Evolutionary conservation across 2,888 invertebrate species (phyloP), one percentile per base, ranked within the genome.

Genomic region (Megalurothrips usitatus): DNA sequence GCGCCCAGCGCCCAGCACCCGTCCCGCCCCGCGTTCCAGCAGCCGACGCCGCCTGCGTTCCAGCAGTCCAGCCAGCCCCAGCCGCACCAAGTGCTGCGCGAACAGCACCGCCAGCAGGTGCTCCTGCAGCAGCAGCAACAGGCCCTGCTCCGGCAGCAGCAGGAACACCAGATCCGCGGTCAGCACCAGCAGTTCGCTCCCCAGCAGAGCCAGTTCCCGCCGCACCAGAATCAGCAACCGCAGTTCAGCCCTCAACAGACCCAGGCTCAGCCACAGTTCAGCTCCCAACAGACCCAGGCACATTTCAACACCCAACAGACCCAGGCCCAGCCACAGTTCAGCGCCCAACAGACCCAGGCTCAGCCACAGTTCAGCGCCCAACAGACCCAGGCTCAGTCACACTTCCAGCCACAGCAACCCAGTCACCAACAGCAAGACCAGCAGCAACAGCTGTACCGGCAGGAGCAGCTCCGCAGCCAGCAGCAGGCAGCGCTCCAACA

Each of bases 41-140:
- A 78, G 49, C 63, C 80, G 68, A 79, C 82, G 52, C 80, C 82
- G 48, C 34, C 81, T 17, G 47, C 49, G 3, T 81, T 81, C 3
- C 84, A 83, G 58, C 84, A 83, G 9, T 84, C 84, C n/a, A n/a
- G n/a, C 47, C 84, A 84, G 19, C 83, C 83, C 12, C 84, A 81
- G 48, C 84, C 84, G 43, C 83, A 83, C 28, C 82, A 84, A 9
- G 83, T 83, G 2, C 79, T 82, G 17, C 82, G 81, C 4, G 83
- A 84, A 80, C 83, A 83, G 81, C 83, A 82, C 78, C 85, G 85
- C 28, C 86, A 85, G 81, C 84, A 86, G 82, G 85, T 85, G 63
- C 85, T 83, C 0, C 82, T 83, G 48, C 83, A 83, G 80, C 84
- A 84, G 47, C 84, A 87, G 80, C 87, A 87, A 14, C 88, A 88